A percentile compares a stretch with the other conserved stretches of the same genome.
These are phyloP conservation scores for Notolepis coatsorum DNA, from an alignment of 2,797 vertebrate species.

Conservation along the genomic window DNA sequence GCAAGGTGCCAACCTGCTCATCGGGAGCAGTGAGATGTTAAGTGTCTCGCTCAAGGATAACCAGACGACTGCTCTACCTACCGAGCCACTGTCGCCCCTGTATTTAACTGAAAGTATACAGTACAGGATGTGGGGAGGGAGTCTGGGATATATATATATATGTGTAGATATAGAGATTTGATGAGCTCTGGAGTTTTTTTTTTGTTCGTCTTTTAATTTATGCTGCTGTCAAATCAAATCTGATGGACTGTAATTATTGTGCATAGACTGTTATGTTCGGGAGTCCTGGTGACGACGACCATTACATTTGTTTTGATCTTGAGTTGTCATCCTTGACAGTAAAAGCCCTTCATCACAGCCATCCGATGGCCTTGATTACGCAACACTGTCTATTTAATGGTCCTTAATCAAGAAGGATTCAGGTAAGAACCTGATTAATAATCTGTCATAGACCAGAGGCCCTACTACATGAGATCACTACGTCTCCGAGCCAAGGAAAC, in stretches of 20 bases:
- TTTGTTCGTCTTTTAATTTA: background rate
- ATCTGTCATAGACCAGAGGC: slow-evolving; percentile 34
- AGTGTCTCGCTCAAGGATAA: no score
- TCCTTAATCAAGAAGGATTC: slow-evolving; percentile 55
- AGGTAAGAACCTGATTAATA: slow-evolving; percentile 31
- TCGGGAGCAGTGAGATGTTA: no score
- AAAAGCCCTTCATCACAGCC: slow-evolving; percentile 6
- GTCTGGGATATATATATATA: no score
- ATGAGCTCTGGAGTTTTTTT: no score
- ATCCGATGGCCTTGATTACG: slow-evolving; percentile 36
- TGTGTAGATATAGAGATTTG: no score
- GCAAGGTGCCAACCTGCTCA: no score
- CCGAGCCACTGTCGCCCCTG: no score
- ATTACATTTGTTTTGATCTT: slow-evolving; percentile 1
- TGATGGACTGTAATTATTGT: background rate
- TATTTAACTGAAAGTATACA: no score
- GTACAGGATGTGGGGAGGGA: no score
- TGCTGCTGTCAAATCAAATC: background rate
- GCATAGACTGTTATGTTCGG: background rate
- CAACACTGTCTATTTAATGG: slow-evolving; percentile 31
- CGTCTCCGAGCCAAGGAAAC: slow-evolving; percentile 33
- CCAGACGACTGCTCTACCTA: no score
- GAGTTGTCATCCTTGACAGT: background rate
- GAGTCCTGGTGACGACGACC: background rate
- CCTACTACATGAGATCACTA: slow-evolving; percentile 32